Base-by-base conservation (phyloP, 92 coral and sea anemone species). In the Metridium senile region DNA sequence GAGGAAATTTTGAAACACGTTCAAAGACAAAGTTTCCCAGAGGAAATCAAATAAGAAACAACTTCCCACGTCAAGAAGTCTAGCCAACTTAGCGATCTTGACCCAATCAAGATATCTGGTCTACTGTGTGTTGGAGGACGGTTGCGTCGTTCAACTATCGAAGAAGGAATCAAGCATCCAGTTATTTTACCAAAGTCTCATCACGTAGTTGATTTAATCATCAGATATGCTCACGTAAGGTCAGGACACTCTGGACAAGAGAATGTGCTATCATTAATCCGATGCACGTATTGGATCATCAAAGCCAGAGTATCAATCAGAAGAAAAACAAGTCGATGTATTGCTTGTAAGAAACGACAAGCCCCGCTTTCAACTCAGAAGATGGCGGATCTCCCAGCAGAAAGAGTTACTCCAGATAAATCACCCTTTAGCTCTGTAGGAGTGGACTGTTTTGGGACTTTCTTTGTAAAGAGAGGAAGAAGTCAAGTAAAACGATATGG, bases 61-160 rank as follows among this genome's bases (percentile, higher is more conserved):
- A 17, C 39, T 11, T 21, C 25, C 19, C 0, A 16, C 8, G 20
- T 63, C 28, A 63, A 52, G 64, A 82, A 74, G 23, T 43, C 63
- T 20, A 66, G 66, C 61, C n/a, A 65, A 31, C 46, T 74, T 29
- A 45, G 52, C 30, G n/a, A n/a, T n/a, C n/a, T n/a, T n/a, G n/a
- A n/a, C n/a, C n/a, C n/a, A n/a, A n/a, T n/a, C n/a, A n/a, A 71
- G 71, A 65, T 23, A 11, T 47, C 58, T 33, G 73, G 75, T 18
- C 58, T 82, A 16, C 29, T 74, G 51, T 59, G 82, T 19, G 86
- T 82, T 32, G 86, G 86, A 16, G 86, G 86, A 22, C 75, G 75
- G n/a, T 68, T 82, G 9, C 74, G 62, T 1, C 62, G 34, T 19
- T 64, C 75, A 26, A 80, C 74, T 25, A 49, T 74, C 17, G 27